Percentiles rank a stretch among this genome's conserved stretches.
phyloP scores from a whole-genome alignment of 2,888 invertebrate genomes.

The Drosophila cracens region DNA sequence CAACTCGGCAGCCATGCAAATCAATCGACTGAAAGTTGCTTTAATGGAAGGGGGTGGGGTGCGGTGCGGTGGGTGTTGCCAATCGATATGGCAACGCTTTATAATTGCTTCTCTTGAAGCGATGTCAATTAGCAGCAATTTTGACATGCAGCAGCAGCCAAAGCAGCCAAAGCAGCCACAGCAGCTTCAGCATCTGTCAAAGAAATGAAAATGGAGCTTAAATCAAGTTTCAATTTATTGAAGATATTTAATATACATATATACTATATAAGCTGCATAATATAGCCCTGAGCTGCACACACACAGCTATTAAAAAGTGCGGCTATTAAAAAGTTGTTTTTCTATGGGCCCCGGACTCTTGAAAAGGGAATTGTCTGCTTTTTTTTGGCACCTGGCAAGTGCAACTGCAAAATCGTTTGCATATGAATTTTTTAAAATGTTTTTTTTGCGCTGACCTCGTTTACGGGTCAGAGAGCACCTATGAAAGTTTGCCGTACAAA shows the following conservation, averaged over 20 bases:
- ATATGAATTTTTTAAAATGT: slow-evolving; percentile 78
- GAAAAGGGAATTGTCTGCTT: slow-evolving; percentile 55
- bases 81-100: slow-evolving; percentile 17
- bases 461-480: slow-evolving; percentile 75
- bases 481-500: slow-evolving; percentile 74
- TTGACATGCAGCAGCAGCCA: not conserved
- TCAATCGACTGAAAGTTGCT: slow-evolving; percentile 29
- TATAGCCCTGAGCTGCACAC: slow-evolving; percentile 53
- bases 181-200: not conserved
- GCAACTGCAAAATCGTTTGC: slow-evolving; percentile 76
- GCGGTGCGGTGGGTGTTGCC: not conserved
- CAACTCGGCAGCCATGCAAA: slow-evolving; percentile 38
- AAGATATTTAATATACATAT: not conserved
- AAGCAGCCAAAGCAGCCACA: not conserved
- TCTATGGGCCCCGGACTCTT: slow-evolving; percentile 47
- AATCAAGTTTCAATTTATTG: slow-evolving; percentile 30
- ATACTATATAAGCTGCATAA: not conserved
- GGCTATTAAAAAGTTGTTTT: slow-evolving; percentile 73
- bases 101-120: slow-evolving; percentile 32
- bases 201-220: slow-evolving; percentile 37
- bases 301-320: slow-evolving; percentile 69
- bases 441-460: slow-evolving; percentile 73
- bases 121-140: slow-evolving; percentile 17
- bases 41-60: not conserved
- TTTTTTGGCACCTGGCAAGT: slow-evolving; percentile 67